Conservation (phyloP, 1,140 invertebrate genomes). For the Maconellicoccus hirsutus region DNA sequence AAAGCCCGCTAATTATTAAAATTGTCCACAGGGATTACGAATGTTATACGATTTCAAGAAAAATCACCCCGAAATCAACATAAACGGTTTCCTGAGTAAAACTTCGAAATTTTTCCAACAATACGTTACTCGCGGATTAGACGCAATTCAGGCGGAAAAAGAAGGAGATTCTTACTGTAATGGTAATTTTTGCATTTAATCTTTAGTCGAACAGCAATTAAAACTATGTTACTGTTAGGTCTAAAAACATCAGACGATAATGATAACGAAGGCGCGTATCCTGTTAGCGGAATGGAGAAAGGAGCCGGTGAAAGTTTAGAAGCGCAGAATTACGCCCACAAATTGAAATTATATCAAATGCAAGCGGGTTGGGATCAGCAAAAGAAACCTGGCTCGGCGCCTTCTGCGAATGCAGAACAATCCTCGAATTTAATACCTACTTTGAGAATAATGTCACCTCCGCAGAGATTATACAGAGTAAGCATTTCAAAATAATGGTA, state of each 20-base stretch:
- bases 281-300: not conserved
- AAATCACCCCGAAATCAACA: constrained; percentile 78
- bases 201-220: not conserved
- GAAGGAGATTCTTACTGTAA: not conserved
- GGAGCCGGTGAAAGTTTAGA: constrained; percentile 2
- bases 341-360: constrained; percentile 9
- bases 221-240: not conserved
- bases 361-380: constrained; percentile 3
- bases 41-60: constrained; percentile 83
- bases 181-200: not conserved
- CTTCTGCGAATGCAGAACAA: not conserved
- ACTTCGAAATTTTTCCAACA: constrained; percentile 84
- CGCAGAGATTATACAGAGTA: not conserved
- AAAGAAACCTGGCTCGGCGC: not conserved
- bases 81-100: constrained; percentile 79
- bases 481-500: not conserved
- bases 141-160: constrained; percentile 50
- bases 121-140: constrained; percentile 77
- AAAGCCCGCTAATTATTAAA: not conserved
- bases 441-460: not conserved
- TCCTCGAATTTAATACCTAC: constrained; percentile 8
- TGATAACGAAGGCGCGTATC: not conserved
- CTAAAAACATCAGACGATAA: not conserved
- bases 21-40: constrained; percentile 51
- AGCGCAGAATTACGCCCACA: not conserved